These are phyloP conservation scores for Meles meles DNA, from an alignment of 2,113 vertebrate genomes.

Conservation along the genomic window DNA sequence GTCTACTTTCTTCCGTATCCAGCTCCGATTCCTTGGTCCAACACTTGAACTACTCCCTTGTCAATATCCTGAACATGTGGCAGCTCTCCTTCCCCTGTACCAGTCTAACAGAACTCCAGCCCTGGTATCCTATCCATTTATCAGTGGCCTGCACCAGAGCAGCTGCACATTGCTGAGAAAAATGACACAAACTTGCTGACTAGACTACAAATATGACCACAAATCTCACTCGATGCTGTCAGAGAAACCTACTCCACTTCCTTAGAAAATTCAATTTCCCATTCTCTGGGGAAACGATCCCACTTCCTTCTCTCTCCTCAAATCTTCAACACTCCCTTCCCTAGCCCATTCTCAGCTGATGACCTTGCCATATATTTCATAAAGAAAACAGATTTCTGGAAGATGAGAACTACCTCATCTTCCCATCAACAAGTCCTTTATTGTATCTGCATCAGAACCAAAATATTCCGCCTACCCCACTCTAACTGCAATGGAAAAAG, in stretches of 20 bases:
- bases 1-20: neutral
- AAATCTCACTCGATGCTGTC: constrained; percentile 66
- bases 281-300: constrained; percentile 50
- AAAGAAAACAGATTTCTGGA: constrained; percentile 64
- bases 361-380: constrained; percentile 53
- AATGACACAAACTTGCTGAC: constrained; percentile 60
- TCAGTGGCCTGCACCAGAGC: neutral
- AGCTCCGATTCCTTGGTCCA: neutral
- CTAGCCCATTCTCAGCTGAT: neutral
- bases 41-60: neutral
- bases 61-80: neutral
- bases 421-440: constrained; percentile 54
- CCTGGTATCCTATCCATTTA: neutral
- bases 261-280: constrained; percentile 66
- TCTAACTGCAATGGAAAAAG: neutral
- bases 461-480: neutral
- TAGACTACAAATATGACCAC: constrained; percentile 46
- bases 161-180: constrained; percentile 30
- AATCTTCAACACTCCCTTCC: neutral
- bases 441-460: neutral
- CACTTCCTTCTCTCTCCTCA: constrained; percentile 15
- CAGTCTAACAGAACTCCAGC: neutral
- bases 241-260: constrained; percentile 43
- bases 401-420: constrained; percentile 45
- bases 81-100: neutral